Conservation (phyloP, 2,113 vertebrate species). For the Euleptes europaea region DNA sequence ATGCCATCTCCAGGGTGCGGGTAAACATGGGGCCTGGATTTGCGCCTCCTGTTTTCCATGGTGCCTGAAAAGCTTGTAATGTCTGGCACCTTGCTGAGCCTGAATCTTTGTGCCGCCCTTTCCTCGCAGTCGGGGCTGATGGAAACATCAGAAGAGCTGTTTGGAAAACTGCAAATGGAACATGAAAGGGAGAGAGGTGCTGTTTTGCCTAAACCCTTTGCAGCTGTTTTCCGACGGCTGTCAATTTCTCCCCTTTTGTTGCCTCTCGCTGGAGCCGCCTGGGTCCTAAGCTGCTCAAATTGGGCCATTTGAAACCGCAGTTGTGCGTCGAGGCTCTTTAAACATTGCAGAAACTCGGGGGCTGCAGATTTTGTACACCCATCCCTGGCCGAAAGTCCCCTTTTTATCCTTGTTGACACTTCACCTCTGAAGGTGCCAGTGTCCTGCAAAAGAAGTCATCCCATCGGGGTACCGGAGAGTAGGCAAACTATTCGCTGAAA, state of each 20-base stretch:
- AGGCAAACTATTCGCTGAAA: conserved; percentile 13
- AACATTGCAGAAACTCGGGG: conserved; percentile 1
- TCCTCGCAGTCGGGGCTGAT: conserved; percentile 48
- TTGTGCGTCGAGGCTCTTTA: conserved; percentile 12
- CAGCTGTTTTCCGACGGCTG: conserved; percentile 53
- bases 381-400: conserved; percentile 3
- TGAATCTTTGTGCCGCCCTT: neutral
- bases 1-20: too few relatives aligned
- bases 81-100: conserved; percentile 24
- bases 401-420: conserved; percentile 31
- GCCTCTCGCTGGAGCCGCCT: accelerated
- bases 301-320: conserved; percentile 27
- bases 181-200: conserved; percentile 38
- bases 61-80: conserved; percentile 24
- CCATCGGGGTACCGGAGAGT: conserved; percentile 1
- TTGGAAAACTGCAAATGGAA: conserved; percentile 22
- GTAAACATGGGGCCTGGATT: neutral
- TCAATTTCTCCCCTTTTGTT: conserved; percentile 38
- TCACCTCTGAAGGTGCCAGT: neutral
- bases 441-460: neutral
- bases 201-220: conserved; percentile 57
- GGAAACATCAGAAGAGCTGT: conserved; percentile 50
- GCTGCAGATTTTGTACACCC: neutral
- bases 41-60: neutral
- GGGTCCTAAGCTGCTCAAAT: conserved; percentile 28